Conservation (phyloP, 1,140 invertebrate species). For the Drosophila nigrodunni region DNA sequence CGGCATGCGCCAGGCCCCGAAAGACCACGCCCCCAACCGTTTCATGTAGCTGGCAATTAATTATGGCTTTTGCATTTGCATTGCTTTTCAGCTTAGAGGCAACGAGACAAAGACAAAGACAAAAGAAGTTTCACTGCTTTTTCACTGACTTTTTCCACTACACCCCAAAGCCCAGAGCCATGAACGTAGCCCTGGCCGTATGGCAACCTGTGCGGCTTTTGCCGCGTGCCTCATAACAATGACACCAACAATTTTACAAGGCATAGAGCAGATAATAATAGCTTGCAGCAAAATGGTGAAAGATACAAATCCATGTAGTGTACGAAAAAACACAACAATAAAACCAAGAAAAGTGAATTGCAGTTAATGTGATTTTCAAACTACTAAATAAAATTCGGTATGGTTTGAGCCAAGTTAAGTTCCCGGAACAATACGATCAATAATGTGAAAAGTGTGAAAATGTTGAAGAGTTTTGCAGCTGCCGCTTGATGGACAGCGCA, state of each 20-base stretch:
- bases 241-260: slow-evolving; percentile 78
- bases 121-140: slow-evolving; percentile 60
- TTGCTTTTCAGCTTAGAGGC: slow-evolving; percentile 22
- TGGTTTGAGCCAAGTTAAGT: slow-evolving; percentile 10
- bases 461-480: slow-evolving; percentile 34
- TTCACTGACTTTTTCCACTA: slow-evolving; percentile 14
- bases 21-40: slow-evolving; percentile 50
- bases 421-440: slow-evolving; percentile 3
- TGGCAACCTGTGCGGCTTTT: slow-evolving; percentile 7
- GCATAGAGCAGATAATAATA: slow-evolving; percentile 81
- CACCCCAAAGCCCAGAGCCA: not conserved
- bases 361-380: slow-evolving; percentile 69
- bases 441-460: slow-evolving; percentile 41
- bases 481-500: slow-evolving; percentile 19
- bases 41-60: slow-evolving; percentile 61
- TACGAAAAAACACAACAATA: slow-evolving; percentile 31
- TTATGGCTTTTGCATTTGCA: slow-evolving; percentile 66
- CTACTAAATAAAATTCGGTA: slow-evolving; percentile 13
- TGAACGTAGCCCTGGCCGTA: not conserved
- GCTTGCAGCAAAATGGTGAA: slow-evolving; percentile 24
- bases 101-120: not conserved
- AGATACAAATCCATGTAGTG: slow-evolving; percentile 24
- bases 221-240: slow-evolving; percentile 70
- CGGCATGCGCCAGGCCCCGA: slow-evolving; percentile 22
- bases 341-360: slow-evolving; percentile 72